Percentiles rank a stretch among this genome's conserved stretches.
Conservation (phyloP, 2,113 vertebrate species). For the Chascanopsetta lugubris region DNA sequence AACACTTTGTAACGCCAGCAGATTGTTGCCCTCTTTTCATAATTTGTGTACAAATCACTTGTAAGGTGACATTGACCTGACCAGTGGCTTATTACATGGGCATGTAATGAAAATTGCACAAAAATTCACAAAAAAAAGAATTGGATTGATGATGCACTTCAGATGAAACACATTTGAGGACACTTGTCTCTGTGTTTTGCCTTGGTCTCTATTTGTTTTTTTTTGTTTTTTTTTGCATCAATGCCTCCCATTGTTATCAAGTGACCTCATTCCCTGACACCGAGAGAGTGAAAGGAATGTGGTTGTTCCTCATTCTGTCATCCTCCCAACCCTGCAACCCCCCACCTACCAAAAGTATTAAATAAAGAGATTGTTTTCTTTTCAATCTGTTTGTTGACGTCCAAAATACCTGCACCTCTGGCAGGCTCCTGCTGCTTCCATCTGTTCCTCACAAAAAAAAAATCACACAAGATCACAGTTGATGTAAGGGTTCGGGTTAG, state of each 20-base stretch:
- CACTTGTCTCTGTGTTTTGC: conserved; percentile 7
- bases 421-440: conserved; percentile 41
- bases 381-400: conserved; percentile 36
- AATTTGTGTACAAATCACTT: too few relatives aligned
- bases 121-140: background rate
- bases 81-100: too few relatives aligned
- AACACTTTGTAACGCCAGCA: conserved; percentile 30
- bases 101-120: too few relatives aligned
- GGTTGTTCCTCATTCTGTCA: conserved; percentile 35
- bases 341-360: conserved; percentile 20
- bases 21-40: conserved; percentile 40
- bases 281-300: conserved; percentile 39
- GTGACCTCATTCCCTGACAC: conserved; percentile 65
- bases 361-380: conserved; percentile 19
- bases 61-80: too few relatives aligned
- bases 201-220: conserved; percentile 4
- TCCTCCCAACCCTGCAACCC: background rate
- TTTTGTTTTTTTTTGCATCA: conserved; percentile 9
- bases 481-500: conserved; percentile 39
- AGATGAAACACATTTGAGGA: background rate
- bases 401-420: conserved; percentile 12
- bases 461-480: conserved; percentile 21
- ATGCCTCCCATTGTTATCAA: conserved; percentile 43
- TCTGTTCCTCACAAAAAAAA: conserved; percentile 40
- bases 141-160: background rate